Evolutionary conservation across 2,797 vertebrate genomes (phyloP).

Genomic region (Anisognathus igniventris): DNA sequence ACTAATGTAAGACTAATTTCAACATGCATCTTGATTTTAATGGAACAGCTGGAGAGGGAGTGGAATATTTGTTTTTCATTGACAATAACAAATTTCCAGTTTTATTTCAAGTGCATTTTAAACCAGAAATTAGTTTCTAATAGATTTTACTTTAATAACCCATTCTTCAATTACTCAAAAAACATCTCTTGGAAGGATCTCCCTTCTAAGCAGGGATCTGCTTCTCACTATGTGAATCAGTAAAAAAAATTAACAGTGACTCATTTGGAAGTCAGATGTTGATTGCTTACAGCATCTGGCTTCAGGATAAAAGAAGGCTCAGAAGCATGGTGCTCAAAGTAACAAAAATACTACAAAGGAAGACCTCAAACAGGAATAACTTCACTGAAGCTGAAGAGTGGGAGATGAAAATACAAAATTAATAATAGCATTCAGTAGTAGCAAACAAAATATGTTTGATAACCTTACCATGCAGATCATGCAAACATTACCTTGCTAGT

Average conservation of each 20-base stretch:
- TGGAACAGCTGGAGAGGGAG: not conserved
- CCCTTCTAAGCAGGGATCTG: not conserved
- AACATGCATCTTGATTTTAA: not conserved
- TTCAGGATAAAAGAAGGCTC: not conserved
- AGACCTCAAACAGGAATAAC: not conserved
- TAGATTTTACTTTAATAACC: not conserved
- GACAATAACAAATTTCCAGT: not conserved
- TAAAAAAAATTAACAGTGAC: not conserved
- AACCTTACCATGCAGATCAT: not conserved
- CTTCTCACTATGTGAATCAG: not conserved
- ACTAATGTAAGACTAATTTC: not conserved
- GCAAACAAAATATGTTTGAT: not conserved
- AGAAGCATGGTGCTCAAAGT: not conserved
- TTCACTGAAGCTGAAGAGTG: not conserved
- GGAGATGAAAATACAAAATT: not conserved
- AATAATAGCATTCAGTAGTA: not conserved
- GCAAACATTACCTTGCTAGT: slow-evolving; percentile 83
- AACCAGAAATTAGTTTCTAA: not conserved
- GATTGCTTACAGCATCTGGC: not conserved
- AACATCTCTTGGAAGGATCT: not conserved
- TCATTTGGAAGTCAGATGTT: not conserved
- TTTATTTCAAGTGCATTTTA: not conserved
- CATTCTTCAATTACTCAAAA: not conserved
- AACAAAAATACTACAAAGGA: not conserved
- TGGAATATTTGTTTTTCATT: not conserved